phyloP scores from a whole-genome alignment of 2,888 invertebrate species.

The Andrena marginata region DNA sequence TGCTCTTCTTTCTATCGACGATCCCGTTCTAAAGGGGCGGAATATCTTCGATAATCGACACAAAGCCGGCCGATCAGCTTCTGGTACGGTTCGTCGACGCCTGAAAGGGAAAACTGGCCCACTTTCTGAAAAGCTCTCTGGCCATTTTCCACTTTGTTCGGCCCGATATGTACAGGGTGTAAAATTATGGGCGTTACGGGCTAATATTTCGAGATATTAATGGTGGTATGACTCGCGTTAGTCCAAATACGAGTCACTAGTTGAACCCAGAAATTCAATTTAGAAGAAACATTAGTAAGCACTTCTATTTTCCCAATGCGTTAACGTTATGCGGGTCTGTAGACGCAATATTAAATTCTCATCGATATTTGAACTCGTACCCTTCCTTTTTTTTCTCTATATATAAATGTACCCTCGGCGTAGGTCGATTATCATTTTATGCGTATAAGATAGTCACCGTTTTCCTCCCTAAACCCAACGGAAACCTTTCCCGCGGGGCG shows the following conservation, averaged over 20 bases:
- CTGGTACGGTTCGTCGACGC: constrained; percentile 54
- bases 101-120: constrained; percentile 69
- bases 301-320: neutral
- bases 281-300: neutral
- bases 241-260: neutral
- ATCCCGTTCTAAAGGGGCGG: constrained; percentile 40
- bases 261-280: neutral
- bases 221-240: no score
- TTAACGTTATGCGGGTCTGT: neutral
- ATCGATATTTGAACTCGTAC: constrained; percentile 29
- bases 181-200: neutral
- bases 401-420: neutral
- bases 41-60: constrained; percentile 73
- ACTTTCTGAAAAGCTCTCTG: constrained; percentile 30
- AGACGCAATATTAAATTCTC: constrained; percentile 16
- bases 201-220: neutral
- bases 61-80: constrained; percentile 67
- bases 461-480: constrained; percentile 40
- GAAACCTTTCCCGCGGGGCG: constrained; percentile 47
- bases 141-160: constrained; percentile 41
- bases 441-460: constrained; percentile 55
- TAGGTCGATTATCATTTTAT: constrained; percentile 67
- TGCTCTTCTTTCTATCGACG: constrained; percentile 35
- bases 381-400: neutral
- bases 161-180: constrained; percentile 19